Evolutionary conservation across 1,140 invertebrate genomes (phyloP), one percentile per base, ranked within the genome.

Genomic region (Conus ventricosus): DNA sequence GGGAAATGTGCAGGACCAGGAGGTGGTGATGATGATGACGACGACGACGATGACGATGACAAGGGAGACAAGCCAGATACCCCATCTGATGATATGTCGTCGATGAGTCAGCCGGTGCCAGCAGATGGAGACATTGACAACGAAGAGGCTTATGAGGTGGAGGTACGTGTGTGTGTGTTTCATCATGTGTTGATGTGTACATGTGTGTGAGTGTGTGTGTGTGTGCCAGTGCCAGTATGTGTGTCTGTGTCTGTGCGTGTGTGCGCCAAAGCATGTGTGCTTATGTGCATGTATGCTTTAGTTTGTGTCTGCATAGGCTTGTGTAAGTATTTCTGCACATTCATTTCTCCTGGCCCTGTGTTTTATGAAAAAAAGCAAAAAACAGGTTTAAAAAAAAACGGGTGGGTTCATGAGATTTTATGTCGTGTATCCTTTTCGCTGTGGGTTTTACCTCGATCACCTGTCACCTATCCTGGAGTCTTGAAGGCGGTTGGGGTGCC

Each of bases 101-200:
- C 85, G 0, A n/a, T 87, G 51, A 87, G 85, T 53, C 85, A 87
- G 53, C 85, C 85, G 4, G 85, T n/a, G 7, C 71, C 71, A 5
- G 85, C 54, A 6, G 85, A 87, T 27, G 85, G 51, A 10, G 85
- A 87, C 67, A 78, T 87, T 10, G 85, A 87, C 51, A 87, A 85
- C 55, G 93, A 94, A 88, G 93, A 94, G 67, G 89, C 91, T 17
- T 94, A 92, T 91, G 93, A 94, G 91, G 92, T 94, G 78, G 92
- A 93, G 91, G 93, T 94, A 13, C 91, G 93, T 90, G 4, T 75
- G 51, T 20, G 54, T 55, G 67, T 13, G 67, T 20, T 71, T 13
- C 6, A 8, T n/a, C 13, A 23, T 39, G 53, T 55, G 53, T 87
- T 71, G 11, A 20, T 20, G 67, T 20, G 67, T 71, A 20, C 6